These are phyloP conservation scores for Eucidaris tribuloides DNA, from an alignment of 35 echinoderm and acorn worm genomes.

Conservation along the genomic window DNA sequence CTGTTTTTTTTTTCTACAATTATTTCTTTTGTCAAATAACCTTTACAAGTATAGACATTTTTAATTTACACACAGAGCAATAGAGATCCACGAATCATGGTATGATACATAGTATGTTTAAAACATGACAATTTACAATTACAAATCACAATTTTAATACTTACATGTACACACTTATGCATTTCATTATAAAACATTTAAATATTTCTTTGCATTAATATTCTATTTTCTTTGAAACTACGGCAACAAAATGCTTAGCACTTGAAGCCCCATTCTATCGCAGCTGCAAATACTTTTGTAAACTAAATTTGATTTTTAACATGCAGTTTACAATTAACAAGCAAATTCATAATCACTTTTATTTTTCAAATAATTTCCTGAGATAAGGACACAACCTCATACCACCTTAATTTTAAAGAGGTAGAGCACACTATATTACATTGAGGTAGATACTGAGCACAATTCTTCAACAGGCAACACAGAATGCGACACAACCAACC, in stretches of 20 bases:
- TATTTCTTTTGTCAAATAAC: no score
- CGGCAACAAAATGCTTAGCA: conserved; percentile 31
- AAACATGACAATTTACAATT: neutral
- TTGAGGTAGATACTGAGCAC: conserved; percentile 29
- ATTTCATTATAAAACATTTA: neutral
- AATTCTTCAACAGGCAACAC: neutral
- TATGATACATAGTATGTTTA: no score
- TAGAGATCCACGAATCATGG: no score
- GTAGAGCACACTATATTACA: conserved; percentile 28
- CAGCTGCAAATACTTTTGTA: conserved; percentile 14
- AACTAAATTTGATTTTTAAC: neutral
- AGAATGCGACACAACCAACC: no score
- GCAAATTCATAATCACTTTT: conserved; percentile 31
- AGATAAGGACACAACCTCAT: conserved; percentile 1
- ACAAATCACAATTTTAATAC: neutral
- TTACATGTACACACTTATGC: neutral
- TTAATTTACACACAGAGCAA: no score
- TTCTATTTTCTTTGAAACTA: neutral
- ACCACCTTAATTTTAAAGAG: neutral
- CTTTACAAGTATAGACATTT: no score
- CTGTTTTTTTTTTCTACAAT: no score
- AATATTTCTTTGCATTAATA: neutral
- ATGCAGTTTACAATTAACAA: conserved; percentile 12
- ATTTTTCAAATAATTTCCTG: neutral
- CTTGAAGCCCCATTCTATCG: conserved; percentile 12